Conservation (phyloP, 2,113 vertebrate species). For the Gnathonemus longibarbis region DNA sequence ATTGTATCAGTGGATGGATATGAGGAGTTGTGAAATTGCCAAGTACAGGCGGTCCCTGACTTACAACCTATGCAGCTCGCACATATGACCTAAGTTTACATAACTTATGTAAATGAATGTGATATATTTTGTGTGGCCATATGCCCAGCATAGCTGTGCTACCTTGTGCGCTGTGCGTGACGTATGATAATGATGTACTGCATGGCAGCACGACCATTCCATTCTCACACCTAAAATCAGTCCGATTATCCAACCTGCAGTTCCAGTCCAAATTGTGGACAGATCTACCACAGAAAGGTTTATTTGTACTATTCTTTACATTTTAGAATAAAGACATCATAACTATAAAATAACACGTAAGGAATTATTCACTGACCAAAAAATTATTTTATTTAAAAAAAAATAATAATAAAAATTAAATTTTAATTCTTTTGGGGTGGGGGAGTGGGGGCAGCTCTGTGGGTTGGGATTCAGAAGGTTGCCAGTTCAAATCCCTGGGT, state of each 20-base stretch:
- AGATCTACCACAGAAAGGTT: neutral
- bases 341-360: neutral
- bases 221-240: neutral
- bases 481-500: neutral
- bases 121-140: neutral
- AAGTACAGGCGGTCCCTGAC: neutral
- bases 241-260: neutral
- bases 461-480: neutral
- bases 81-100: neutral
- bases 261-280: neutral
- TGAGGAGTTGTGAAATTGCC: neutral
- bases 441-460: too few species aligned
- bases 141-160: neutral
- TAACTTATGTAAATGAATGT: neutral
- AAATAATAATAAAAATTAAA: too few species aligned
- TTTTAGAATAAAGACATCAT: neutral
- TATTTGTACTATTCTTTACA: neutral
- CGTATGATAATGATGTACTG: neutral
- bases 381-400: neutral
- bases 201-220: neutral
- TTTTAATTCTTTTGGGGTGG: neutral
- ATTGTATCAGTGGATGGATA: neutral
- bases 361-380: neutral
- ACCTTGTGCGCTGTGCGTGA: neutral
- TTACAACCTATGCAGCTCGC: neutral